Evolutionary conservation across 2,888 invertebrate genomes (phyloP), one percentile per base, ranked within the genome.

Genomic region (Chydorus sphaericus): DNA sequence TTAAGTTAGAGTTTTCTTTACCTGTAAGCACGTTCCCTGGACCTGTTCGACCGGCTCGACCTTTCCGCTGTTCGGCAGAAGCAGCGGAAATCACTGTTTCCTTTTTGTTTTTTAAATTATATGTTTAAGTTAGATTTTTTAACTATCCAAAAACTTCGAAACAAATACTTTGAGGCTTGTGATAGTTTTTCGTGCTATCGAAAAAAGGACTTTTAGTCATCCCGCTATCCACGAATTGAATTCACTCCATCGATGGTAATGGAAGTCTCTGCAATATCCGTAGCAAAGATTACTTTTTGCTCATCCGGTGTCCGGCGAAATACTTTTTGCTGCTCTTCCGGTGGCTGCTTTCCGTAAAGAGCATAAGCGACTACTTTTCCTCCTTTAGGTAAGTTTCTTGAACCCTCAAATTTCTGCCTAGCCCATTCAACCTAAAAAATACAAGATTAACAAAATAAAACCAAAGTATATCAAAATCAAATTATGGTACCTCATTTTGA

Each of bases 191-290:
- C 7, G 54, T 60, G 4, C 66, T 60, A 58, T 70, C 68, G 61
- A 63, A 71, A 8, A 61, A 59, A 59, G 64, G 66, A 60, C 70
- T 68, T 56, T 70, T 70, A 4, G 63, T 66, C 29, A 67, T 57
- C 1, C 71, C 71, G 26, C 67, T 65, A 59, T 71, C 71, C 11
- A 71, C 61, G 4, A n/a, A 71, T 70, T 62, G 66, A 69, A 49
- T 63, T 65, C 14, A 71, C 65, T 6, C 69, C 69, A 31, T 68
- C 67, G 48, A 71, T 69, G 5, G 70, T 70, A 4, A 70, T 61
- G 5, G 70, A 70, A 3, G 70, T 71, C 59, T 71, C 71, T 4
- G 71, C 71, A 60, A 66, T 65, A 62, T 71, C 70, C 20, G 71
- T 71, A 3, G 70, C 66, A 64, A 70, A 68, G 4, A 70, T 66